Evolutionary conservation across 2,113 vertebrate species (phyloP).

Genomic region (Pao palembangensis): DNA sequence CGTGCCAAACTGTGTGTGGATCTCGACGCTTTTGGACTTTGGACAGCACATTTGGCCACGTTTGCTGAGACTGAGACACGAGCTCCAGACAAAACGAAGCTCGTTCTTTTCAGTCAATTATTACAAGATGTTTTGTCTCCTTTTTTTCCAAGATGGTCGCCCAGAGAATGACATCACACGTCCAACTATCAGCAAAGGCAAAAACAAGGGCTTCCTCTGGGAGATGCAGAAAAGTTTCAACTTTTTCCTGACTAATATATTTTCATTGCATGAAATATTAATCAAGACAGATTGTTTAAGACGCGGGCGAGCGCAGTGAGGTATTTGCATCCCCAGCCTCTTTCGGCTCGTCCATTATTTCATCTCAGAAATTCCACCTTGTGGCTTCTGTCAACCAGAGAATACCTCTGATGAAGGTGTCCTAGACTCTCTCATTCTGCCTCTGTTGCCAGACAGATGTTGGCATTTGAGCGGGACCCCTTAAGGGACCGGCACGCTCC

Average conservation of each 20-base stretch:
- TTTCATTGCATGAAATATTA: constrained; percentile 60
- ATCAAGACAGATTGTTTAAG: constrained; percentile 60
- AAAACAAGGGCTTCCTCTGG: constrained; percentile 35
- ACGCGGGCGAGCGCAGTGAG: constrained; percentile 20
- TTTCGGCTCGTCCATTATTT: constrained; percentile 59
- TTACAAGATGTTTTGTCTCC: constrained; percentile 40
- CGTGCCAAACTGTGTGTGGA: constrained; percentile 51
- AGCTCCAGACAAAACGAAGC: constrained; percentile 38
- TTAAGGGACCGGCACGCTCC: constrained; percentile 64
- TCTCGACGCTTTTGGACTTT: constrained; percentile 49
- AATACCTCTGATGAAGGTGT: constrained; percentile 70
- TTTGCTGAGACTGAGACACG: constrained; percentile 30
- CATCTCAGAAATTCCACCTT: constrained; percentile 63
- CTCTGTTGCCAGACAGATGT: constrained; percentile 71
- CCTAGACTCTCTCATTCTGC: constrained; percentile 57
- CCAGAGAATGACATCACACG: constrained; percentile 48
- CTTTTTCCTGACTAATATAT: constrained; percentile 52
- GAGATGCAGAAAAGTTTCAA: constrained; percentile 29
- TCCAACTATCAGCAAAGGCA: constrained; percentile 7
- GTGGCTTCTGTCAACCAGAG: constrained; percentile 69
- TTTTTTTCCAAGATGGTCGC: constrained; percentile 45
- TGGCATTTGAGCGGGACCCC: constrained; percentile 71
- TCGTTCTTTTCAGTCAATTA: constrained; percentile 27
- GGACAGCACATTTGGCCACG: constrained; percentile 42
- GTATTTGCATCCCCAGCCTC: constrained; percentile 57